Evolutionary conservation across 1,140 invertebrate species (phyloP).

Genomic region (Cyphomyrmex costatus): DNA sequence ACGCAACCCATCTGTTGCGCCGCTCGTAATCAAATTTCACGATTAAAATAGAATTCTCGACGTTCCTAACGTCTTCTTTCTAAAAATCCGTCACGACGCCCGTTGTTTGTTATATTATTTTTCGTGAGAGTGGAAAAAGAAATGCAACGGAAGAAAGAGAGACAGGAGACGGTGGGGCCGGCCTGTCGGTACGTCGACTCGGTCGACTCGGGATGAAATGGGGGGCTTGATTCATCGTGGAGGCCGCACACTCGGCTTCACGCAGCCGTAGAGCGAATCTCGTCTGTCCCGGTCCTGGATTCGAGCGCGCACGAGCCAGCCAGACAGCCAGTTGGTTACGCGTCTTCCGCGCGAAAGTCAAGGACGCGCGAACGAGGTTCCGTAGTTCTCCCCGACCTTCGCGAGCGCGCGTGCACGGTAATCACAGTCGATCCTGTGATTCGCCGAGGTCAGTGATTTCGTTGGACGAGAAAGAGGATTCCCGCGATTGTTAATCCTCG

Average conservation of each 20-base stretch:
- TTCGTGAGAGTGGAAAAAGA: slow-evolving; percentile 50
- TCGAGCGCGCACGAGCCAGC: slow-evolving; percentile 56
- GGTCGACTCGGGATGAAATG: slow-evolving; percentile 63
- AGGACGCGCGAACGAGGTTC: slow-evolving; percentile 71
- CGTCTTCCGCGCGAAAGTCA: slow-evolving; percentile 77
- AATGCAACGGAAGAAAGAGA: slow-evolving; percentile 33
- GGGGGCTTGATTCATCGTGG: slow-evolving; percentile 80
- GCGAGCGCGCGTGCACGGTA: slow-evolving; percentile 35
- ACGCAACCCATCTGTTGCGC: slow-evolving; percentile 3
- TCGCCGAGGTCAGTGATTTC: slow-evolving; percentile 26
- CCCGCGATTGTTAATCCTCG: slow-evolving; percentile 1
- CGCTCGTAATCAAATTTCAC: neutral
- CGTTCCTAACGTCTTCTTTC: neutral
- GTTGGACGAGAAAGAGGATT: slow-evolving; percentile 1
- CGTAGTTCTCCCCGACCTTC: slow-evolving; percentile 60
- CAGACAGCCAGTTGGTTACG: slow-evolving; percentile 64
- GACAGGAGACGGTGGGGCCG: neutral
- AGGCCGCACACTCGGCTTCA: slow-evolving; percentile 75
- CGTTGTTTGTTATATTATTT: slow-evolving; percentile 13
- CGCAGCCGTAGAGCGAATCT: slow-evolving; percentile 77
- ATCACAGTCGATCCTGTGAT: slow-evolving; percentile 50
- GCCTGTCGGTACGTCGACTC: slow-evolving; percentile 67
- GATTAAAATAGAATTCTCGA: slow-evolving; percentile 23
- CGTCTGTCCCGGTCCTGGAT: slow-evolving; percentile 75
- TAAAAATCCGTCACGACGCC: neutral